Conservation (phyloP, 1,140 invertebrate genomes). For the Heliothis subflexa region DNA sequence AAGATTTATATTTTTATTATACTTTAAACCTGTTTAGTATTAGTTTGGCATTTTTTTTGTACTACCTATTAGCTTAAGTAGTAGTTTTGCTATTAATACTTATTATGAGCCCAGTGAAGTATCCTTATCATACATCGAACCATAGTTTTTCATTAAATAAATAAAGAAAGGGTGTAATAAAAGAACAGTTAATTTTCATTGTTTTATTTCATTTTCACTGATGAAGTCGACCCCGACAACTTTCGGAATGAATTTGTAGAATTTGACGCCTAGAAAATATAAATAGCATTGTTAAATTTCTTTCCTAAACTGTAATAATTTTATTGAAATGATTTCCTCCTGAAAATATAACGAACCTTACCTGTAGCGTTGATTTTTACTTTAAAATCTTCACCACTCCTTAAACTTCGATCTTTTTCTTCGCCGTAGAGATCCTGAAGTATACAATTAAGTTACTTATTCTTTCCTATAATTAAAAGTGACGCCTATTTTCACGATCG, state of each 20-base stretch:
- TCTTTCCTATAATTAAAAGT: too few relatives aligned
- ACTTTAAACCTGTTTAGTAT: neutral
- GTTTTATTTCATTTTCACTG: constrained; percentile 7
- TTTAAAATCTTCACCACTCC: constrained; percentile 57
- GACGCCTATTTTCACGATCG: too few relatives aligned
- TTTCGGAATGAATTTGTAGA: constrained; percentile 65
- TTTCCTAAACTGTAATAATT: too few relatives aligned
- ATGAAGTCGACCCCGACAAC: too few relatives aligned
- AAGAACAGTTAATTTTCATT: neutral
- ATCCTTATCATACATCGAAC: too few relatives aligned
- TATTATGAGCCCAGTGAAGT: too few relatives aligned
- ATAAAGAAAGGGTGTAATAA: too few relatives aligned
- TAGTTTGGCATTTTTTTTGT: neutral
- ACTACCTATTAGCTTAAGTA: too few relatives aligned
- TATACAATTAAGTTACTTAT: neutral
- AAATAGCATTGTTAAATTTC: neutral
- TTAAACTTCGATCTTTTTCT: constrained; percentile 52
- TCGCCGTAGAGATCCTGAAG: constrained; percentile 73
- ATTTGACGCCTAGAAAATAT: constrained; percentile 69
- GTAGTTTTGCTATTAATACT: too few relatives aligned
- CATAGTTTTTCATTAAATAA: too few relatives aligned
- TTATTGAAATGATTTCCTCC: too few relatives aligned
- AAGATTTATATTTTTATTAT: neutral
- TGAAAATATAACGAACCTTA: constrained; percentile 29
- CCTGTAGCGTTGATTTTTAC: constrained; percentile 73